These are phyloP conservation scores for Trichomycterus rosablanca DNA, from an alignment of 2,113 vertebrate species.

Conservation along the genomic window DNA sequence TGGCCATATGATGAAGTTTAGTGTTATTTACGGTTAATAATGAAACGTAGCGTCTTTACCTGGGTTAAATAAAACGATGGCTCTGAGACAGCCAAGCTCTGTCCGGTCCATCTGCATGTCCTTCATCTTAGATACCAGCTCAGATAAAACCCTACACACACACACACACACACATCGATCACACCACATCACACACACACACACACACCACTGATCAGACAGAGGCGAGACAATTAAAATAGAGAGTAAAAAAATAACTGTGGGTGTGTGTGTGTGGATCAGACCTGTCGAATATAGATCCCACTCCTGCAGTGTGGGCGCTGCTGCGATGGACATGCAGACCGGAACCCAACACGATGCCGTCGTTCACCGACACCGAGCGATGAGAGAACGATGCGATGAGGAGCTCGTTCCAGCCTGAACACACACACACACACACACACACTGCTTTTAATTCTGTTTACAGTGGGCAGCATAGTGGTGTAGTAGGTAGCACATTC, in stretches of 20 bases:
- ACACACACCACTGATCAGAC: background rate
- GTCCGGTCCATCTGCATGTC: constrained; percentile 87
- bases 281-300: constrained; percentile 83
- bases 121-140: constrained; percentile 84
- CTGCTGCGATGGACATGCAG: constrained; percentile 79
- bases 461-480: too few relatives aligned
- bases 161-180: constrained; percentile 46
- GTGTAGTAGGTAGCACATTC: too few relatives aligned
- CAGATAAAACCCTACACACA: constrained; percentile 72
- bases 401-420: constrained; percentile 81
- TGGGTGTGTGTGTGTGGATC: constrained; percentile 43
- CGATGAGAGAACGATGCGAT: constrained; percentile 83
- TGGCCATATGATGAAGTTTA: too few relatives aligned
- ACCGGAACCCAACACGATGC: constrained; percentile 77
- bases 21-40: too few relatives aligned
- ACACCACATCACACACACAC: background rate
- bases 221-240: background rate
- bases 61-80: constrained; percentile 82
- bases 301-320: constrained; percentile 77
- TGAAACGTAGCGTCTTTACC: constrained; percentile 52
- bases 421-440: constrained; percentile 14
- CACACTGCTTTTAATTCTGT: too few relatives aligned
- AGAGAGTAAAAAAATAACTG: background rate
- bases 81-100: constrained; percentile 76
- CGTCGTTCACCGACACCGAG: constrained; percentile 75